Conservation (phyloP, 2,113 vertebrate genomes). For the Murina feae region DNA sequence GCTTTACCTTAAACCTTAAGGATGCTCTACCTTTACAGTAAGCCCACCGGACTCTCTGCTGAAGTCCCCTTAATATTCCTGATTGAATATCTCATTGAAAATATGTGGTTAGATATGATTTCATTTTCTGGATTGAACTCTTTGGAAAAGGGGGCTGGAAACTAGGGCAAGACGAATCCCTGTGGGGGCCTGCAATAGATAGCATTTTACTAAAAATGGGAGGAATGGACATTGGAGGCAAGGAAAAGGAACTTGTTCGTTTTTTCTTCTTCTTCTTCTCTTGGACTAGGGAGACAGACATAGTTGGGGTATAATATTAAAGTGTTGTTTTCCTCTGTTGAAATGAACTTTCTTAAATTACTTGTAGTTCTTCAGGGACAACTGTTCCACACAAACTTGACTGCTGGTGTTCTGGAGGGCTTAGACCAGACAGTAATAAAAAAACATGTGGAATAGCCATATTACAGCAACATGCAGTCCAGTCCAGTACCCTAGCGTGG, state of each 20-base stretch:
- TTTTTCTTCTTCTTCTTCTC: neutral
- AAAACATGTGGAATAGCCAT: neutral
- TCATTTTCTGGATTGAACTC: neutral
- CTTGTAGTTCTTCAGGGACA: neutral
- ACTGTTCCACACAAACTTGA: neutral
- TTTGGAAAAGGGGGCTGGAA: neutral
- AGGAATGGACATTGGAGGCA: neutral
- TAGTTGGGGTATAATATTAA: neutral
- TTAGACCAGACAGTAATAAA: neutral
- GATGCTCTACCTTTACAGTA: neutral
- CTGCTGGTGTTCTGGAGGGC: neutral
- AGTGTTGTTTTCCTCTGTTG: neutral
- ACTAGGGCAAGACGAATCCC: neutral
- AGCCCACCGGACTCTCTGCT: neutral
- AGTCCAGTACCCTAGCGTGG: neutral
- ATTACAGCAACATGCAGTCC: neutral
- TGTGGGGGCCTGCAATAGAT: neutral
- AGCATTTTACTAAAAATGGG: neutral
- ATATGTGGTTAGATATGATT: neutral
- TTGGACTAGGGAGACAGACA: neutral
- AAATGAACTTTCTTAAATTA: constrained; percentile 37
- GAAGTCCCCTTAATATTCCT: neutral
- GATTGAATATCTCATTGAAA: neutral
- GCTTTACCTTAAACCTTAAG: neutral
- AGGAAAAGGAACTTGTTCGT: neutral